phyloP scores from a whole-genome alignment of 2,113 vertebrate species.

The pig (Sus scrofa) region T2T-Sscrofa CM000818.6:107381501-107382000 shows the following conservation, averaged over 20 bases:
- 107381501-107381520: neutral
- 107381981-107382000: no score
- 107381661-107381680: neutral
- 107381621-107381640: neutral
- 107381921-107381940: constrained; percentile 28
- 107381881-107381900: constrained; percentile 2
- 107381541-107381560: neutral
- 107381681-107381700: constrained; percentile 14
- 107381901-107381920: constrained; percentile 16
- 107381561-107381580: constrained; percentile 36
- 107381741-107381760: constrained; percentile 41
- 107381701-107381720: neutral
- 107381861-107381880: constrained; percentile 10
- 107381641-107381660: neutral
- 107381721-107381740: neutral
- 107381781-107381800: constrained; percentile 4
- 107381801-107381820: neutral
- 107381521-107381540: neutral
- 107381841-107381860: neutral
- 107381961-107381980: no score
- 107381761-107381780: constrained; percentile 6
- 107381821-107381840: constrained; percentile 21
- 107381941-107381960: neutral
- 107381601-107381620: neutral
- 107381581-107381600: neutral